Evolutionary conservation across 2,113 vertebrate genomes (phyloP), one percentile per base, ranked within the genome.

Genomic region (Leucopsar rothschildi): DNA sequence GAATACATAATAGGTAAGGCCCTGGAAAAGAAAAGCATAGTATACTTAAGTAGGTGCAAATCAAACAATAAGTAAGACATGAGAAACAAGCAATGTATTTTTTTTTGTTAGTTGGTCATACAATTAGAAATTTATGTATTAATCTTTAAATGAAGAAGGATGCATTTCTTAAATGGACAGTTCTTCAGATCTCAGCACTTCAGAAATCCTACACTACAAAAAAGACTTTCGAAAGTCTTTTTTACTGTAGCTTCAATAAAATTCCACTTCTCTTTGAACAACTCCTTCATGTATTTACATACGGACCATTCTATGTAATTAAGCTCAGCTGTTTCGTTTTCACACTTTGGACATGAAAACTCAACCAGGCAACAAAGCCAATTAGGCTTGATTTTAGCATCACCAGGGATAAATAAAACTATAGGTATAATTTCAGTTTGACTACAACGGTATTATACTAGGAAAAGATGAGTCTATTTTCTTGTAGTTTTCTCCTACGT

Each of bases 1-100:
- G 99, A 98, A 73, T 99, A 99, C 99, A 99, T 99, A 88, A 99
- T 98, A 7, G 98, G 98, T 83, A 99, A 98, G 53, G 99, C 99
- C 99, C 99, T 99, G 75, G 24, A 65, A 94, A 95, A 77, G 11
- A 83, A 76, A 73, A 90, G 37, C 31, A 45, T 12, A 61, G 5
- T 15, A 24, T 8, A 70, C 7, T 82, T n/a, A 55, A 16, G 18
- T 6, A 82, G 23, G 7, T 33, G 20, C 22, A 80, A 91, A 82
- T 42, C n/a, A 71, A 44, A 18, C 44, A 92, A 7, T 19, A 56
- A 52, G 11, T 5, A 29, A 75, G 28, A 78, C 15, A 70, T 15
- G 6, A 91, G 18, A 84, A 69, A 84, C 4, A 71, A 24, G 18
- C 1, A 4, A 18, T 22, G 24, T 35, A 27, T 37, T 37, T 4